Evolutionary conservation across 2,888 invertebrate species (phyloP), one percentile per base, ranked within the genome.

Genomic region (Rotaria magnacalcarata): DNA sequence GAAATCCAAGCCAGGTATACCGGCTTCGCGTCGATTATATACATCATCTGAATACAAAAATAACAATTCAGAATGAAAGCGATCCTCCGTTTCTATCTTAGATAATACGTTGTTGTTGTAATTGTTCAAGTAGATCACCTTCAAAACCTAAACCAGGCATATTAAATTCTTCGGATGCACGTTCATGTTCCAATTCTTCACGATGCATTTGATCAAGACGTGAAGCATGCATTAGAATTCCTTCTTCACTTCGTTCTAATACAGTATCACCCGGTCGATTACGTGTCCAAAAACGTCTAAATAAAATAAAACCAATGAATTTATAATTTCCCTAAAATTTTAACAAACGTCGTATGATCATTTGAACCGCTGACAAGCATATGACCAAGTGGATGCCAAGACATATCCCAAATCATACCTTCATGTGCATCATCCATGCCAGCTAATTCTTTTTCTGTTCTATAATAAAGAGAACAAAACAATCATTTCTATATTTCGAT

Each of bases 81-180:
- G 14, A 52, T 52, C 2, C 14, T 52, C 14, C 14, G 11, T 14
- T 52, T 52, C 11, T 52, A 11, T 54, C 54, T 21, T 3, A n/a
- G 4, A 47, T 75, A 84, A 60, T 75, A 88, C 88, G 88, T 87
- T 89, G 88, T 11, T 89, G 86, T 85, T 89, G 90, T 85, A 90
- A 89, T 85, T 89, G 89, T 54, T 91, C 90, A 89, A 95, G 95
- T 0, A 96, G 94, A 90, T 95, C 95, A 90, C 96, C 96, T 91
- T 97, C 97, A 47, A 97, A 95, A n/a, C 97, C 98, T 96, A 98
- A 97, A 85, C 97, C 98, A 88, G 96, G 97, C 90, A 96, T 95
- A 47, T 88, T 84, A 80, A 89, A 87, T 86, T 87, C 84, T 85
- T 94, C 92, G 3, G 95, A 93, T 54, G 54, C 54, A 86, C 94